Evolutionary conservation across 1,140 invertebrate species (phyloP).

Genomic region (Drosophila sechellia): DNA sequence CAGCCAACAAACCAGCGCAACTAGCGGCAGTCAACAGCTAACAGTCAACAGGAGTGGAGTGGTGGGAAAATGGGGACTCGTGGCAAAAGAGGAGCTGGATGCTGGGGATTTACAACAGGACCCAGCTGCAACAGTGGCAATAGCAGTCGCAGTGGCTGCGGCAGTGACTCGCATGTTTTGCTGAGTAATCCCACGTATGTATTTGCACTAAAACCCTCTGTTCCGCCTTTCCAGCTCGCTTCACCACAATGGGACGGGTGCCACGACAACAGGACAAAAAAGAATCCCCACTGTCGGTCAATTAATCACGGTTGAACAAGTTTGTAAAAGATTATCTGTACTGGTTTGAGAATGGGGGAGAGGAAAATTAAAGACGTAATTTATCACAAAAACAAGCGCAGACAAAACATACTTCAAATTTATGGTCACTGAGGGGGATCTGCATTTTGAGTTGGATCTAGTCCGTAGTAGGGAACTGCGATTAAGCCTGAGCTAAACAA

Average conservation of each 20-base stretch:
- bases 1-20: slow-evolving; percentile 67
- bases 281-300: slow-evolving; percentile 27
- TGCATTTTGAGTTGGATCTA: slow-evolving; percentile 10
- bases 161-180: slow-evolving; percentile 67
- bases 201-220: slow-evolving; percentile 54
- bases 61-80: neutral
- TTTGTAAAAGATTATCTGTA: slow-evolving; percentile 43
- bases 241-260: slow-evolving; percentile 40
- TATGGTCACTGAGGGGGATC: slow-evolving; percentile 13
- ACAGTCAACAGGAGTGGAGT: slow-evolving; percentile 60
- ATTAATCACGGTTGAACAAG: slow-evolving; percentile 51
- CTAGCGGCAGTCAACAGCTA: slow-evolving; percentile 78
- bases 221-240: slow-evolving; percentile 38
- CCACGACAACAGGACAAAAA: slow-evolving; percentile 28
- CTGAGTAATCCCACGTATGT: slow-evolving; percentile 76
- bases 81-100: slow-evolving; percentile 12
- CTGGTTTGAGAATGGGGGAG: slow-evolving; percentile 7
- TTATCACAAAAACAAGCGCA: slow-evolving; percentile 41
- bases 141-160: slow-evolving; percentile 37
- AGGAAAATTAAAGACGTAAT: slow-evolving; percentile 34
- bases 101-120: slow-evolving; percentile 72
- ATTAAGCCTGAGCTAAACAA: neutral
- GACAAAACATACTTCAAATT: slow-evolving; percentile 24
- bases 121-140: slow-evolving; percentile 61
- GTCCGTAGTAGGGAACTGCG: slow-evolving; percentile 1